Conservation (phyloP, 2,797 vertebrate species). For the Gallinago stenura region DNA sequence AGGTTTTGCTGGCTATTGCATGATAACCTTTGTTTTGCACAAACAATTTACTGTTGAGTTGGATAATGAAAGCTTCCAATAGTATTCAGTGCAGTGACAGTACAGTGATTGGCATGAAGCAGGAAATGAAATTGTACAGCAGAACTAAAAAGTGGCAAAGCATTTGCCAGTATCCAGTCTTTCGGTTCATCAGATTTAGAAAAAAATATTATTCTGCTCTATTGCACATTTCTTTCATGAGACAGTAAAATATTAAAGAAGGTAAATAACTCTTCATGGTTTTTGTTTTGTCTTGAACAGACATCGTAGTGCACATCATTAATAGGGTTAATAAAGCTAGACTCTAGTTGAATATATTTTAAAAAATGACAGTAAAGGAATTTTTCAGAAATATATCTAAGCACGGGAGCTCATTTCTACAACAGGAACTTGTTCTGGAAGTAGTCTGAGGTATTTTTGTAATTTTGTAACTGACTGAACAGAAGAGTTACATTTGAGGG, state of each 20-base stretch:
- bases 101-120: not conserved
- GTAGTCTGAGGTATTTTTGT: not conserved
- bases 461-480: not conserved
- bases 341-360: not conserved
- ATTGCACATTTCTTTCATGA: conserved; percentile 20
- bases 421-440: not conserved
- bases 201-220: conserved; percentile 30
- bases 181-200: not conserved
- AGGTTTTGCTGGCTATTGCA: not conserved
- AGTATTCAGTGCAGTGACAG: not conserved
- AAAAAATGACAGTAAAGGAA: not conserved
- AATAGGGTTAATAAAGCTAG: not conserved
- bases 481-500: not conserved
- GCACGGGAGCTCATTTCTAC: not conserved
- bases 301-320: not conserved
- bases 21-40: not conserved
- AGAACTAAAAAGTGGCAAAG: not conserved
- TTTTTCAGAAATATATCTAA: not conserved
- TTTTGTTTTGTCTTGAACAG: conserved; percentile 14
- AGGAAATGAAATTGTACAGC: conserved; percentile 41
- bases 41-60: not conserved
- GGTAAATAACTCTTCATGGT: not conserved
- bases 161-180: conserved; percentile 34
- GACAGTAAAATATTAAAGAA: not conserved
- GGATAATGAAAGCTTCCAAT: not conserved